Base-by-base conservation (phyloP, 2,888 invertebrate genomes). In the Cosmia trapezina region DNA sequence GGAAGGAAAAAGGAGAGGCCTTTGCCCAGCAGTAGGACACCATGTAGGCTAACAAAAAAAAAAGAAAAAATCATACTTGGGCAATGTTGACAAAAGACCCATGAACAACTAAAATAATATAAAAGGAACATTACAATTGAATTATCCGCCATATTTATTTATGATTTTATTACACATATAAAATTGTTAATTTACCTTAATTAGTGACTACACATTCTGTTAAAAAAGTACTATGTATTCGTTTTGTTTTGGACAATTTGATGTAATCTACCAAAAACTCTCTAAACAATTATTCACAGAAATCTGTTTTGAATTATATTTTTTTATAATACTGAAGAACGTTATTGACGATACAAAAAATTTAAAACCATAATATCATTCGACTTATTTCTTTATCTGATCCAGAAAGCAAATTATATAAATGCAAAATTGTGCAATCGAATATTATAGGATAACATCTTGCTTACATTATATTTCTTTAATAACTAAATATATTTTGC, bases 381-480 rank as follows among this genome's bases (percentile, higher is more conserved):
- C 4, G 37, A 56, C 70, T 84, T 73, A 79, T 37, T 63, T 47
- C 51, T 80, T 71, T 14, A 64, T 14, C 41, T 71, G 57, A 71
- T 74, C 63, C 9, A 62, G 57, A 69, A 83, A 79, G 70, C 72
- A 71, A 74, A 79, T 62, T 82, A 28, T 28, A 3, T 28, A 82
- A 84, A 88, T 86, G 84, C 87, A 72, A 75, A 47, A 71, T 73
- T 80, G 78, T 84, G 85, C 82, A 81, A 66, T 71, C 56, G 66
- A 73, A 71, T 68, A 70, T 53, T 56, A 73, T 65, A 72, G 17
- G 65, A 76, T 28, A 72, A 62, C 19, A 63, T 66, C 37, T 84
- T 83, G 78, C 80, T 51, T 53, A 68, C n/a, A 33, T 19, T 6
- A 54, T 49, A 47, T 33, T 67, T 54, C 17, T 12, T 14, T 22